Conservation (phyloP, 2,113 vertebrate genomes). For the Tauraco erythrolophus region DNA sequence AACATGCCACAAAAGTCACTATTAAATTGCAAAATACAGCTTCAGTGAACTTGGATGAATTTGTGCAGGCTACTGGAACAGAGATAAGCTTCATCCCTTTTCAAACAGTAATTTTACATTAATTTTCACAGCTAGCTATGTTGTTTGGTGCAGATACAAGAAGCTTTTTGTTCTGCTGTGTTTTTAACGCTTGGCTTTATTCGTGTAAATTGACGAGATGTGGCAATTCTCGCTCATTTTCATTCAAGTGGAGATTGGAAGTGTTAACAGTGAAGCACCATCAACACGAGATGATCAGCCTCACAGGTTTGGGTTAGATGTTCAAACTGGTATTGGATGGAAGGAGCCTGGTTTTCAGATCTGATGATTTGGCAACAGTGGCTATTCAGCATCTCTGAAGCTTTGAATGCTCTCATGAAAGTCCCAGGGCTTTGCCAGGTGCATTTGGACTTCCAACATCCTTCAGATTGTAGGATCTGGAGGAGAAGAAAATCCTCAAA, state of each 20-base stretch:
- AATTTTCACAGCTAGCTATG: not conserved
- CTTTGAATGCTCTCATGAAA: not conserved
- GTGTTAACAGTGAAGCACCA: not conserved
- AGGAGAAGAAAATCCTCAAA: not conserved
- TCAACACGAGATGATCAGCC: not conserved
- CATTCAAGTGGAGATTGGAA: not conserved
- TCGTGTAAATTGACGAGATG: not conserved
- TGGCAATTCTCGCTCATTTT: not conserved
- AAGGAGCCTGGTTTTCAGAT: not conserved
- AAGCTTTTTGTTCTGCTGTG: not conserved
- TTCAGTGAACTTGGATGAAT: constrained; percentile 15
- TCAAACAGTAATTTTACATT: not conserved
- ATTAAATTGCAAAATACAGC: not conserved
- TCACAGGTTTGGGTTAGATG: not conserved
- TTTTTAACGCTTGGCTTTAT: not conserved
- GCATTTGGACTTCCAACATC: not conserved
- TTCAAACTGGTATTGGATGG: not conserved
- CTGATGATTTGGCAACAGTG: not conserved
- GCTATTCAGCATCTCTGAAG: not conserved
- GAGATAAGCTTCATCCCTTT: not conserved
- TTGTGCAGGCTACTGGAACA: constrained; percentile 14
- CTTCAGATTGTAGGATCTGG: not conserved
- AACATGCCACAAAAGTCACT: not conserved
- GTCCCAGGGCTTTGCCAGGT: not conserved
- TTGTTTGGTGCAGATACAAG: not conserved